Conservation (phyloP, 2,888 invertebrate genomes). For the Cheilosia pagana region DNA sequence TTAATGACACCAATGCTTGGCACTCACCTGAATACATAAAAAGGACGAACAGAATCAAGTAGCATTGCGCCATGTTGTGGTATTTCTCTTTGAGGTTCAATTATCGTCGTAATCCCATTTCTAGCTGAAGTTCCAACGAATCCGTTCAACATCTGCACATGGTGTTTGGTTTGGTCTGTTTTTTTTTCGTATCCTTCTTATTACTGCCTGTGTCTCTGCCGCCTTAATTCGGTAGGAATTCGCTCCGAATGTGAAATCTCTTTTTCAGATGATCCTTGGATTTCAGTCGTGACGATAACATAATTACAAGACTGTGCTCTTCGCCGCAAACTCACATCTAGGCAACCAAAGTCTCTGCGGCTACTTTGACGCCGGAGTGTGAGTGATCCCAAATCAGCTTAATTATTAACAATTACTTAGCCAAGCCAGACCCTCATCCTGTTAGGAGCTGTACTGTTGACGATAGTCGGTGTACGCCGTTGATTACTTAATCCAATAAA, state of each 20-base stretch:
- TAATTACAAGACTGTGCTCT: constrained; percentile 26
- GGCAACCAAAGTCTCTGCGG: constrained; percentile 11
- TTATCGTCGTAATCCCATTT: constrained; percentile 74
- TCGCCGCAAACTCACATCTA: not conserved
- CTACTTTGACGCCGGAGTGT: constrained; percentile 9
- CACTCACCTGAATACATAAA: constrained; percentile 74
- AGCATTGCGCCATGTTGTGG: constrained; percentile 74
- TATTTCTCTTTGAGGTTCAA: constrained; percentile 68
- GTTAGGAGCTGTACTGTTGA: not conserved
- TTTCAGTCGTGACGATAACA: constrained; percentile 36
- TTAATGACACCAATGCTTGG: constrained; percentile 22
- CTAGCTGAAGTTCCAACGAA: constrained; percentile 59
- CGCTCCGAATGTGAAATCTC: constrained; percentile 29
- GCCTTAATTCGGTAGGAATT: constrained; percentile 33
- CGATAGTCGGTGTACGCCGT: not conserved
- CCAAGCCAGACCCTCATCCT: constrained; percentile 22
- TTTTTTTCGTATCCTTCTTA: not conserved
- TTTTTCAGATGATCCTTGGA: constrained; percentile 29
- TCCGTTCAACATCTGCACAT: constrained; percentile 70
- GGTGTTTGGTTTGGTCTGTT: constrained; percentile 42
- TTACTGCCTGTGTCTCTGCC: not conserved
- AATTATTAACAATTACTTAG: constrained; percentile 43
- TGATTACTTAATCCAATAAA: constrained; percentile 17
- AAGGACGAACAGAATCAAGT: constrained; percentile 71
- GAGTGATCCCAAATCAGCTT: constrained; percentile 47